phyloP scores from a whole-genome alignment of 2,888 invertebrate genomes.

The Argyra leucocephala region DNA sequence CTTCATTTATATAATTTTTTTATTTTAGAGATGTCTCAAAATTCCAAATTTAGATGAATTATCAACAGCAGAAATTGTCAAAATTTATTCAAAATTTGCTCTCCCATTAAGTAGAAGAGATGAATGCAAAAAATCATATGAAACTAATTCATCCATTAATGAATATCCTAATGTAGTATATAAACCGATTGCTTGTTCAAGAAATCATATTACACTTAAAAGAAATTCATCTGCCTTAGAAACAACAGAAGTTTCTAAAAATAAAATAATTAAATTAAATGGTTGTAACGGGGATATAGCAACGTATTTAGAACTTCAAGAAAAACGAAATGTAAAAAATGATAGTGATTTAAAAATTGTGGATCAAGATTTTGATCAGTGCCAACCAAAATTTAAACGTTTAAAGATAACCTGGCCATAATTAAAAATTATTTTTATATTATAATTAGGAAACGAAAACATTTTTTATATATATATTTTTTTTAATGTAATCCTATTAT shows the following conservation, averaged over 20 bases:
- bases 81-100: conserved; percentile 31
- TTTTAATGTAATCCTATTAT: too few relatives aligned
- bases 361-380: not conserved
- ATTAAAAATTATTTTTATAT: too few relatives aligned
- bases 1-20: conserved; percentile 13
- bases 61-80: conserved; percentile 25
- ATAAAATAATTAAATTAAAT: not conserved
- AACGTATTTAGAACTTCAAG: not conserved
- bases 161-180: not conserved
- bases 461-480: too few relatives aligned
- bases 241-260: not conserved
- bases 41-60: conserved; percentile 27
- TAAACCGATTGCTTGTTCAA: not conserved
- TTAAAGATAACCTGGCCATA: not conserved
- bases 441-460: too few relatives aligned
- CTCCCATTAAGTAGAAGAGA: conserved; percentile 28
- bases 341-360: not conserved
- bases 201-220: conserved; percentile 1
- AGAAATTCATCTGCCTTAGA: not conserved
- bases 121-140: conserved; percentile 4
- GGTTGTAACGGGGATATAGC: not conserved
- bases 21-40: conserved; percentile 27
- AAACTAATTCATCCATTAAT: not conserved
- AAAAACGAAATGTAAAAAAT: not conserved
- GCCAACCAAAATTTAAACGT: not conserved